These are phyloP conservation scores for Sinocyclocheilus rhinocerous DNA, from an alignment of 2,113 vertebrate species.

Conservation along the genomic window DNA sequence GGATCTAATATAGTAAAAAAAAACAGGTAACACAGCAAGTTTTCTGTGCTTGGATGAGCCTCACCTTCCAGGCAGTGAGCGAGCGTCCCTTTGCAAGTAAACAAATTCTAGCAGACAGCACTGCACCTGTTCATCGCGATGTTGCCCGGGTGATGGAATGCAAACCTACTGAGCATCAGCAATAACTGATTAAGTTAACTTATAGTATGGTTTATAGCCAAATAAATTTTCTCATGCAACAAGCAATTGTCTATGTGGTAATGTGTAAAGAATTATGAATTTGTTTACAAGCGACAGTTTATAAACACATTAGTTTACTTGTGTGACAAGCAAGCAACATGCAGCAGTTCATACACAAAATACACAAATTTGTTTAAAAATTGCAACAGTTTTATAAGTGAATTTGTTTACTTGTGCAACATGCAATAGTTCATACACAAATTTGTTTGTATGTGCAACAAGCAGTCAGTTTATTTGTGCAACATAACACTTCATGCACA, in stretches of 20 bases:
- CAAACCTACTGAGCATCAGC: neutral
- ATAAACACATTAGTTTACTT: neutral
- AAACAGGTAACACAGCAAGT: conserved; percentile 59
- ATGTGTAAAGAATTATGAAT: neutral
- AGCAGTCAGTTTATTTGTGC: no score
- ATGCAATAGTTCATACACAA: no score
- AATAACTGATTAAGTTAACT: neutral
- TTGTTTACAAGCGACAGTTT: neutral
- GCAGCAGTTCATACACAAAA: neutral
- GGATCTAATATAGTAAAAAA: conserved; percentile 60
- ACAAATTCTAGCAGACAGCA: neutral
- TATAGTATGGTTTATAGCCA: neutral
- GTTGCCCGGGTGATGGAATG: conserved; percentile 43
- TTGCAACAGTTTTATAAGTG: neutral
- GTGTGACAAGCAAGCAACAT: no score
- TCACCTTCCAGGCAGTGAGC: conserved; percentile 25
- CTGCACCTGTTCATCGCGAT: neutral
- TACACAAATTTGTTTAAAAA: neutral
- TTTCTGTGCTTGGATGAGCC: conserved; percentile 49
- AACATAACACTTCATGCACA: no score
- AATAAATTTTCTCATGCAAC: neutral
- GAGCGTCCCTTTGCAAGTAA: neutral
- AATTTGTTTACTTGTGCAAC: neutral
- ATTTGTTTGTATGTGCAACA: no score
- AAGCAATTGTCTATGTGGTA: neutral